Percentiles rank a stretch among this genome's conserved stretches.
phyloP scores from a whole-genome alignment of 2,113 vertebrate genomes.

The Dascyllus trimaculatus region DNA sequence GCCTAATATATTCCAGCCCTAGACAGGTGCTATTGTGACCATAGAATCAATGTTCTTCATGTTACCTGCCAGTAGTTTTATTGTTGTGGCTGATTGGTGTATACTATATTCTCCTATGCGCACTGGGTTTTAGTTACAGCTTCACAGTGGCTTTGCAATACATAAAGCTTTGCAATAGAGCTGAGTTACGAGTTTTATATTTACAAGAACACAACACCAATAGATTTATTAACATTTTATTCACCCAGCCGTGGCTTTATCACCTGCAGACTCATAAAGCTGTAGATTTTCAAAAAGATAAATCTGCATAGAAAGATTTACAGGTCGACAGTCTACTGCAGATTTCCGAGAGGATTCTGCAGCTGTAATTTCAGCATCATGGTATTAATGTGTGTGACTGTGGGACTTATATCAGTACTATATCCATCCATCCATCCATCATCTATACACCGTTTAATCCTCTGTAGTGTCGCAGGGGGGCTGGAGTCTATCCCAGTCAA shows the following conservation, averaged over 20 bases:
- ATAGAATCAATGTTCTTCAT: no score
- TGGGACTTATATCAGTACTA: not conserved
- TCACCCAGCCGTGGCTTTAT: not conserved
- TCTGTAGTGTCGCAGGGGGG: no score
- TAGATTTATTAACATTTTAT: not conserved
- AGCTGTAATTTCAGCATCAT: not conserved
- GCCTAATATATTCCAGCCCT: no score
- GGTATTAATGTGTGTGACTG: no score
- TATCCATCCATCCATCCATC: no score
- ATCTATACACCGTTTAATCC: no score
- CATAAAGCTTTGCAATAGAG: no score
- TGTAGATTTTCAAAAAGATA: not conserved
- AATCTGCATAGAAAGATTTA: not conserved
- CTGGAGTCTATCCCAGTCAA: no score
- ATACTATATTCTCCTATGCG: not conserved
- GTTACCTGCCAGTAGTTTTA: no score
- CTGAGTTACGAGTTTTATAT: not conserved
- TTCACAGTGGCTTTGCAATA: no score
- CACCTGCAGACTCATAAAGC: not conserved
- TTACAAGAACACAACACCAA: not conserved
- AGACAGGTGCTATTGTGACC: no score
- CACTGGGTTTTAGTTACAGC: rapidly evolving
- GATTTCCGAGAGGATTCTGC: not conserved
- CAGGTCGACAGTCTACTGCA: not conserved
- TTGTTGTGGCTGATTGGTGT: no score